Evolutionary conservation across 2,888 invertebrate species (phyloP).

Genomic region (Endomychus coccineus): DNA sequence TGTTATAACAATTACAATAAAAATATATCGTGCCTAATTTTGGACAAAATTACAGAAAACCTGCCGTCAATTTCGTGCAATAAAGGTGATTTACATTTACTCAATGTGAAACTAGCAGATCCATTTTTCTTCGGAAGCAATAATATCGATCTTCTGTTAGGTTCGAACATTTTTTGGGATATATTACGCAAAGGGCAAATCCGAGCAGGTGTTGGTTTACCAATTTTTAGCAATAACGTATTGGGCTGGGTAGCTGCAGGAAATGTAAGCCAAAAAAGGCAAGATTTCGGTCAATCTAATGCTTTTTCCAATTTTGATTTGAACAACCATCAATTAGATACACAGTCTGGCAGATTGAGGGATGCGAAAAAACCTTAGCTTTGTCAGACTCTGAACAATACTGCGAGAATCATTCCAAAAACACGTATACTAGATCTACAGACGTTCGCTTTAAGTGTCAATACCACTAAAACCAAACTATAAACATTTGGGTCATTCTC

Average conservation of each 20-base stretch:
- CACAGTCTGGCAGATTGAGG: conserved; percentile 5
- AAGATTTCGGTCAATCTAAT: too few species aligned
- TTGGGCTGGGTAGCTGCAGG: conserved; percentile 5
- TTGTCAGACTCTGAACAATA: conserved; percentile 3
- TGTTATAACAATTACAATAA: too few species aligned
- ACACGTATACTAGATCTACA: neutral
- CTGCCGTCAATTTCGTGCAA: neutral
- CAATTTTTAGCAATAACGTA: neutral
- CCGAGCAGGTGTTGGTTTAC: neutral
- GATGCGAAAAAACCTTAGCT: neutral
- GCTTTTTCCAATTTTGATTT: too few species aligned
- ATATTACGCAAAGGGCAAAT: conserved; percentile 4
- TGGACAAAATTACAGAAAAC: conserved; percentile 7
- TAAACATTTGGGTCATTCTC: too few species aligned
- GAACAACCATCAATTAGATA: too few species aligned
- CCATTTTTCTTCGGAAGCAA: too few species aligned
- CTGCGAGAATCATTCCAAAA: conserved; percentile 6
- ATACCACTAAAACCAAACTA: neutral
- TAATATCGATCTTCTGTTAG: too few species aligned
- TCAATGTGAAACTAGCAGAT: conserved; percentile 4
- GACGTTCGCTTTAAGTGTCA: conserved; percentile 5
- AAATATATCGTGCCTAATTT: too few species aligned
- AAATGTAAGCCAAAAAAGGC: neutral
- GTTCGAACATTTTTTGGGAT: too few species aligned
- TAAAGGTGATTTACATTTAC: neutral